Percentiles rank a stretch among this genome's conserved stretches.
phyloP scores from a whole-genome alignment of 2,797 vertebrate genomes.

The Nothura maculosa region DNA sequence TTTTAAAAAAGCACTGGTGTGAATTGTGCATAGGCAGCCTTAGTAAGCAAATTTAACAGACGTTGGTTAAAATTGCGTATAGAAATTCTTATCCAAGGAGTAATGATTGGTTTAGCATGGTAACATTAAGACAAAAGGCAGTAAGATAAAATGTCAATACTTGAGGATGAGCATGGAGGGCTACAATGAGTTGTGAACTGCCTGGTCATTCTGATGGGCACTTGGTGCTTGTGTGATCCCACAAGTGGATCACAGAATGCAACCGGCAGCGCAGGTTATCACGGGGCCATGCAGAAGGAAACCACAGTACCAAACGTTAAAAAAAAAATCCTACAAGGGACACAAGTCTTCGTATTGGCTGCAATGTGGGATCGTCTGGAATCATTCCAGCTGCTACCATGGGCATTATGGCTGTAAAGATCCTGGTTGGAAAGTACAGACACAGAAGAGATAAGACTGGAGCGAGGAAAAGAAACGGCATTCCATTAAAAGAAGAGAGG shows the following conservation, averaged over 20 bases:
- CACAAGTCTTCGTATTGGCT: conserved; percentile 96
- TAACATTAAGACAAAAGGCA: conserved; percentile 66
- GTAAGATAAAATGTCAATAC: neutral
- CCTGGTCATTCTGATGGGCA: conserved; percentile 85
- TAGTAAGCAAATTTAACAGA: conserved; percentile 70
- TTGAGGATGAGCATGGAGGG: neutral
- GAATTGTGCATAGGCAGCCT: neutral
- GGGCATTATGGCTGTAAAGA: conserved; percentile 99
- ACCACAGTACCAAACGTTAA: conserved; percentile 31
- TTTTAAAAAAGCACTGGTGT: conserved; percentile 23
- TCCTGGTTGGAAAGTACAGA: conserved; percentile 91
- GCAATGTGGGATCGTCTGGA: conserved; percentile 97
- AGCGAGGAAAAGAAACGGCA: conserved; percentile 59
- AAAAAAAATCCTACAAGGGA: conserved; percentile 90
- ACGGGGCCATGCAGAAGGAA: conserved; percentile 66
- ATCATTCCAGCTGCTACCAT: conserved; percentile 99
- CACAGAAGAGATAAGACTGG: conserved; percentile 71
- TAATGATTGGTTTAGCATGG: conserved; percentile 52
- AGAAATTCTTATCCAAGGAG: conserved; percentile 37
- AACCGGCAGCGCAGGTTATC: conserved; percentile 61
- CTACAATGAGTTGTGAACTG: neutral
- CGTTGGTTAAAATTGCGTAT: conserved; percentile 48
- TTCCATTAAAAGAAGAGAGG: conserved; percentile 59
- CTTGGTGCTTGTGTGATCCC: conserved; percentile 72
- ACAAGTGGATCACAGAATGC: conserved; percentile 89